A percentile compares a stretch with the other conserved stretches of the same genome.
Conservation (phyloP, 1,140 invertebrate genomes). For the Cydia amplana region DNA sequence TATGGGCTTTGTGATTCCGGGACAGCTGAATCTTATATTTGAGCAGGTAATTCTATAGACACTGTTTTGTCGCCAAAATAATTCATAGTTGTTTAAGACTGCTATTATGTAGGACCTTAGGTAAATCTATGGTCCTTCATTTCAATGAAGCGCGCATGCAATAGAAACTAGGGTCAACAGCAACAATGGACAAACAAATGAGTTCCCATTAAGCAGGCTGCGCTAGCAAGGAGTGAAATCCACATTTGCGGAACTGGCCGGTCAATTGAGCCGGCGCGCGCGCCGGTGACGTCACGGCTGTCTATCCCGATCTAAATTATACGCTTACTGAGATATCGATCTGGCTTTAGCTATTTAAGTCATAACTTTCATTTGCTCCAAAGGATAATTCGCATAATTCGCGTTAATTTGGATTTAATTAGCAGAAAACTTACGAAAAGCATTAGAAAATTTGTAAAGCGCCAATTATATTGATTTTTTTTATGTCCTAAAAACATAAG, state of each 20-base stretch:
- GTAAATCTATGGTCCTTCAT: too few relatives aligned
- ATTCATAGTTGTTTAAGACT: too few relatives aligned
- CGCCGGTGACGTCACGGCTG: constrained; percentile 2
- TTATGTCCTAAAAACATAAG: too few relatives aligned
- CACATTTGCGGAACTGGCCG: constrained; percentile 14
- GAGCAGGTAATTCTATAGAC: background rate
- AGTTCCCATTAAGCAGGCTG: background rate
- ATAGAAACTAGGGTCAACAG: background rate
- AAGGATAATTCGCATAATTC: too few relatives aligned
- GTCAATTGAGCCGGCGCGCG: background rate
- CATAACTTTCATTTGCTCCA: constrained; percentile 5
- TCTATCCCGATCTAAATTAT: constrained; percentile 29
- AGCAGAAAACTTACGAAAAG: too few relatives aligned
- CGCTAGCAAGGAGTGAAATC: background rate
- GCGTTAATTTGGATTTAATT: too few relatives aligned
- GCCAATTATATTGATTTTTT: too few relatives aligned
- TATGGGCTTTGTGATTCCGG: too few relatives aligned
- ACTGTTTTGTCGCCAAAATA: background rate
- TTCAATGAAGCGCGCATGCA: too few relatives aligned
- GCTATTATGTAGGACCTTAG: too few relatives aligned
- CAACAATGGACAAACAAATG: background rate
- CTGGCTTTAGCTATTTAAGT: background rate
- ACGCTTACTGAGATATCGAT: constrained; percentile 11
- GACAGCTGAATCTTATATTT: too few relatives aligned
- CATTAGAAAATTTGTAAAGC: too few relatives aligned